Conservation (phyloP, 2,888 invertebrate genomes). For the Ommatoiulus sabulosus region DNA sequence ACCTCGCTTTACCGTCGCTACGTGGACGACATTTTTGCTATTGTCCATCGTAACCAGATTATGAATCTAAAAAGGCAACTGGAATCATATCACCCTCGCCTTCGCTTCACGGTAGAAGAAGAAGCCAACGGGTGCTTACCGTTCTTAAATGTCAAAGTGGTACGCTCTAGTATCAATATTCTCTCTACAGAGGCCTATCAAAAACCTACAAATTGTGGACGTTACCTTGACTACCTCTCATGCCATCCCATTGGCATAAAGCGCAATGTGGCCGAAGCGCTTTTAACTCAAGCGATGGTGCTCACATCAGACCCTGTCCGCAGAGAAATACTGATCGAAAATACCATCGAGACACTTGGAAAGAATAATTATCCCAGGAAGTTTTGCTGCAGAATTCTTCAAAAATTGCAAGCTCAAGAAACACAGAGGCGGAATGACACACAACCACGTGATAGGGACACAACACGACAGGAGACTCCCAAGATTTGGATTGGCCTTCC, state of each 20-base stretch:
- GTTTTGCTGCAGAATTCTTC: background rate
- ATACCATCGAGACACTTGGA: too few relatives aligned
- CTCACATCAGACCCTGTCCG: background rate
- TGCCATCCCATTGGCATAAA: background rate
- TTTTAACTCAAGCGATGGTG: background rate
- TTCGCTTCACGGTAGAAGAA: background rate
- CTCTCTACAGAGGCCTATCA: background rate
- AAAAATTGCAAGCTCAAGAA: background rate
- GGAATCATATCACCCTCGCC: background rate
- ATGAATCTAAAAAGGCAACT: background rate
- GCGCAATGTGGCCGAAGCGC: background rate
- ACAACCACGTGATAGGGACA: too few relatives aligned
- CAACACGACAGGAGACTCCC: too few relatives aligned
- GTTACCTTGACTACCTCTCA: background rate
- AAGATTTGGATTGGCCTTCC: background rate
- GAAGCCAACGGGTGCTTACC: background rate
- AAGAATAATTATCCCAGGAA: background rate
- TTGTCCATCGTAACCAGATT: background rate
- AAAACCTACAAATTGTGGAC: background rate
- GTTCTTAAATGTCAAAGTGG: background rate
- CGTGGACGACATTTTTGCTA: background rate
- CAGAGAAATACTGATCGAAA: background rate
- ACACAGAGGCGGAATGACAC: too few relatives aligned
- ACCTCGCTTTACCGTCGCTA: background rate
- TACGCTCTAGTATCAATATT: background rate